These are phyloP conservation scores for Cheilosia pagana DNA, from an alignment of 2,888 invertebrate species.

Conservation along the genomic window DNA sequence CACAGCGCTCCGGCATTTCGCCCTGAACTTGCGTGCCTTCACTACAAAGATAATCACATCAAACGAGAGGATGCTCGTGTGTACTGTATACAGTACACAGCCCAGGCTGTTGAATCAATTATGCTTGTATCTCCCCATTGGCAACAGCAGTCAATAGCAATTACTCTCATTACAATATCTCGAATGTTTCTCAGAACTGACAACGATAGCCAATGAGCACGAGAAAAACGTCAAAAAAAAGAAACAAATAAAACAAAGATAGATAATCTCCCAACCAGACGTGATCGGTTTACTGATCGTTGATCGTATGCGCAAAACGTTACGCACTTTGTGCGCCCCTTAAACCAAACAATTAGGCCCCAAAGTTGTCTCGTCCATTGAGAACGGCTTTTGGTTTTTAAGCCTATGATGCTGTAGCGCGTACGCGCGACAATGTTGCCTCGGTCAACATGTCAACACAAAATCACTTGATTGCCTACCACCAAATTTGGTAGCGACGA, in stretches of 20 bases:
- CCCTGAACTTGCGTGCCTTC: constrained; percentile 38
- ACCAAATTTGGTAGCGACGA: constrained; percentile 62
- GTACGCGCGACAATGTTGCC: constrained; percentile 27
- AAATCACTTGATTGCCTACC: constrained; percentile 67
- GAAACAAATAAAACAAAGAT: constrained; percentile 28
- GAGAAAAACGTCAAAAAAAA: constrained; percentile 8
- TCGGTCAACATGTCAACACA: constrained; percentile 70
- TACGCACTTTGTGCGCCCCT: constrained; percentile 58
- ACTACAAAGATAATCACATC: constrained; percentile 7
- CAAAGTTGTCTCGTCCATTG: constrained; percentile 72
- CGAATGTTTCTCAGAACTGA: constrained; percentile 57
- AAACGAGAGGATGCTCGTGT: constrained; percentile 5
- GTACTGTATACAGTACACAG: neutral
- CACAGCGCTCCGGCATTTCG: constrained; percentile 26
- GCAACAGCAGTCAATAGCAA: constrained; percentile 68
- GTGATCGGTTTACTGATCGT: constrained; percentile 67
- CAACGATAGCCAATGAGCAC: constrained; percentile 57
- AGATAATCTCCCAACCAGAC: constrained; percentile 65
- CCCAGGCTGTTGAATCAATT: constrained; percentile 53
- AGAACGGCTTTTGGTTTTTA: constrained; percentile 62
- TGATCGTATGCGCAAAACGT: constrained; percentile 41
- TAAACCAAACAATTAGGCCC: constrained; percentile 69
- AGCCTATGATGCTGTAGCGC: constrained; percentile 3
- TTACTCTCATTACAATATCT: constrained; percentile 73
- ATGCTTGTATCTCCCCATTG: constrained; percentile 50